Percentiles rank a stretch among this genome's conserved stretches.
These are phyloP conservation scores for Crotalus horridus DNA, from an alignment of 2,113 vertebrate genomes.

Conservation along the genomic window DNA sequence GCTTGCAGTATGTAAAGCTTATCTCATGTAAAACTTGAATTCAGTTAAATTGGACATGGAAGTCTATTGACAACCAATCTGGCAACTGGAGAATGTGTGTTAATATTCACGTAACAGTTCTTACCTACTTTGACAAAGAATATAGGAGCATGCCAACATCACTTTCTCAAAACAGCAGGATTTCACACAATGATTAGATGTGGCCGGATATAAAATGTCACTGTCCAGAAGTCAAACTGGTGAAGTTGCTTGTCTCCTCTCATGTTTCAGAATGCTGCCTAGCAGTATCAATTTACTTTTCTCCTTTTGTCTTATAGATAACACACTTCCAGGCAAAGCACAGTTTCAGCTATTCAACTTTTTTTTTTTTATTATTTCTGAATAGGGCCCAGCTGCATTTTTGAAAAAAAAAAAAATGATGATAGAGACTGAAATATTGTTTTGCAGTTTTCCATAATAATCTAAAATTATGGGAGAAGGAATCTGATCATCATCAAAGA, in stretches of 20 bases:
- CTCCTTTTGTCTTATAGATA: background rate
- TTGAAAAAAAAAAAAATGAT: background rate
- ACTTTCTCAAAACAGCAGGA: background rate
- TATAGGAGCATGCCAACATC: background rate
- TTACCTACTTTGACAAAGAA: background rate
- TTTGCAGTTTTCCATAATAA: background rate
- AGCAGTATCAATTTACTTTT: background rate
- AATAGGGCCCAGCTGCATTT: background rate
- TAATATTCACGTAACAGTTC: background rate
- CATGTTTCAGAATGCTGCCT: background rate
- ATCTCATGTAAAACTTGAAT: background rate
- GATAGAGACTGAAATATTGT: background rate
- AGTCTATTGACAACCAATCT: background rate
- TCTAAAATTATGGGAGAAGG: background rate
- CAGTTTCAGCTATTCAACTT: background rate
- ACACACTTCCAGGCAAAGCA: background rate
- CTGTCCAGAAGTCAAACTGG: background rate
- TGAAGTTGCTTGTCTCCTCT: background rate
- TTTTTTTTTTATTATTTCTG: background rate
- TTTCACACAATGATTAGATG: background rate
- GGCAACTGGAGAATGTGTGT: background rate
- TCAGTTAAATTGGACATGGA: background rate
- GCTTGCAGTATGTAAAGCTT: background rate
- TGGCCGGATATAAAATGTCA: background rate
- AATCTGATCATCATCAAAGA: background rate